Conservation (phyloP, 2,797 vertebrate species). For the Pseudomugil tenellus region DNA sequence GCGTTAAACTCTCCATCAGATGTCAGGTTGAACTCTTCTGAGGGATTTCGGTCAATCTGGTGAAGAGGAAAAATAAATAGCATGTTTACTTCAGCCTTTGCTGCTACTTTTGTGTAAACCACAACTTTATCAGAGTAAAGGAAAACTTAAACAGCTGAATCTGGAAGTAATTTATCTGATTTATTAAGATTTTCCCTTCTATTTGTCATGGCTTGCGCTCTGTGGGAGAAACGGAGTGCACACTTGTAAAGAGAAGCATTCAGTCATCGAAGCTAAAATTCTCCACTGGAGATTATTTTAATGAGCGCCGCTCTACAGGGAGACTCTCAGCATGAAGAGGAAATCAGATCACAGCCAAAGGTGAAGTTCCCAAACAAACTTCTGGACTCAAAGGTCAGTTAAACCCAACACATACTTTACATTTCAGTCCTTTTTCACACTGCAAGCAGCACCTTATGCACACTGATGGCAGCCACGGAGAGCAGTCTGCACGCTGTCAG, state of each 20-base stretch:
- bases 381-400: background rate
- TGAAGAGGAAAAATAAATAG: conserved; percentile 6
- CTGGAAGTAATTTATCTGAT: background rate
- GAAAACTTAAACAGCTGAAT: background rate
- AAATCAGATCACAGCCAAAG: conserved; percentile 3
- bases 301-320: conserved; percentile 34
- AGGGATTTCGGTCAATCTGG: conserved; percentile 86
- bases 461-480: background rate
- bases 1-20: conserved; percentile 89
- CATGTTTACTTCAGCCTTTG: background rate
- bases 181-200: background rate
- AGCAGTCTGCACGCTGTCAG: background rate
- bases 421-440: background rate
- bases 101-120: background rate
- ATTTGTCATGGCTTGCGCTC: conserved; percentile 22
- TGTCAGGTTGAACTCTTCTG: conserved; percentile 87
- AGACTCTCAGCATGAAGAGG: conserved; percentile 4
- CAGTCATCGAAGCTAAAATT: conserved; percentile 23
- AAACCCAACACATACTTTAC: background rate
- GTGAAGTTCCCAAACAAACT: conserved; percentile 6
- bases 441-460: background rate
- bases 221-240: conserved; percentile 21
- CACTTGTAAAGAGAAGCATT: conserved; percentile 27
- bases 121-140: background rate
- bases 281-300: conserved; percentile 48